Evolutionary conservation across 2,113 vertebrate genomes (phyloP), one percentile per base, ranked within the genome.

Genomic region (Telmatochromis sp.): DNA sequence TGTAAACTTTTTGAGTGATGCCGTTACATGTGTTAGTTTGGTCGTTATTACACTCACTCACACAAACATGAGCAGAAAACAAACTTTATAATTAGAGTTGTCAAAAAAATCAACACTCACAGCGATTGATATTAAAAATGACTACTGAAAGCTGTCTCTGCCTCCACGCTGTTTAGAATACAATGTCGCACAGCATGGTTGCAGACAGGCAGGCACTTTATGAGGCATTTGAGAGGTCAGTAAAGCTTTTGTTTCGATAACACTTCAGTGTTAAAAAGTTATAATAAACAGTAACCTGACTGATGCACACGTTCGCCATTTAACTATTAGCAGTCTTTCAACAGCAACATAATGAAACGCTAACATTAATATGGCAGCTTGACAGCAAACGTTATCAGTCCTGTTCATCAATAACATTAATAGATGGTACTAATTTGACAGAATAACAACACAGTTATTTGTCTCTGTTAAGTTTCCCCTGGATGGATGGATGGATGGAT

Each of bases 401-500:
- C 19, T 68, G 63, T 21, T 21, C 19, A 40, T 70, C 63, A 14
- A 21, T 70, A 40, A 40, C 35, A 40, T 40, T 68, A 68, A 68
- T 21, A 68, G 11, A 40, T 21, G 11, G 63, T 23, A 8, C 19
- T 68, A 68, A 68, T 68, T 68, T 40, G 35, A 68, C 19, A 68
- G 35, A 21, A 40, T 23, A 21, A 68, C 35, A 14, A 6, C 58
- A 63, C 31, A 68, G n/a, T 40, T 68, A 23, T 68, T 40, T 68
- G 33, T 68, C 17, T 63, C 31, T 63, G 33, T n/a, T 65, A 21
- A 40, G 19, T 68, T 68, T 68, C 63, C n/a, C n/a, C n/a, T n/a
- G 2, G 12, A 42, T 13, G 0, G 42, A 45, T 45, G 0, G 2
- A 45, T 45, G 0, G 42, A 45, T 45, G 0, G 42, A 42, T 42